phyloP scores from a whole-genome alignment of 2,797 vertebrate genomes.

The Aplochiton taeniatus region DNA sequence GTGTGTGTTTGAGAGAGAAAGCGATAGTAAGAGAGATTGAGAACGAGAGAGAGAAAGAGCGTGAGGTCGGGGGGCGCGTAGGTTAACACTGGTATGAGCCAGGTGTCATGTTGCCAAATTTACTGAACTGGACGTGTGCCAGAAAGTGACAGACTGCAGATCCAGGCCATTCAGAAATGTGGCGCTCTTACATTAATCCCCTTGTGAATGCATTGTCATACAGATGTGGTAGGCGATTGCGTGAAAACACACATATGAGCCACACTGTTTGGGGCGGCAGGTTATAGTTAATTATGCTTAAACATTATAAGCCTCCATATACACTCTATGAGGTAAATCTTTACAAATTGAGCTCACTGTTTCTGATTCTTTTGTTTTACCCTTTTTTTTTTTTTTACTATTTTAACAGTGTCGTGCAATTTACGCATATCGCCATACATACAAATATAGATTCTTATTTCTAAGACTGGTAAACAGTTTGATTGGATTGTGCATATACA shows the following conservation, averaged over 20 bases:
- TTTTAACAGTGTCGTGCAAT: too few relatives aligned
- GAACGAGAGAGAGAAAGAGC: conserved; percentile 1
- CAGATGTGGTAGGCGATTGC: conserved; percentile 10
- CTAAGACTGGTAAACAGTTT: too few relatives aligned
- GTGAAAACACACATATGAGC: conserved; percentile 6
- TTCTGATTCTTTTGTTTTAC: too few relatives aligned
- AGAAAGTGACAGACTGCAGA: conserved; percentile 48
- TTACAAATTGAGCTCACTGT: too few relatives aligned
- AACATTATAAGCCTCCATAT: too few relatives aligned
- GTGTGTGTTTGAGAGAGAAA: too few relatives aligned
- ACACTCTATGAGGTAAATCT: too few relatives aligned
- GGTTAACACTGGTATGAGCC: not conserved
- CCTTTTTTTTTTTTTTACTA: too few relatives aligned
- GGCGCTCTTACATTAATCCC: conserved; percentile 25
- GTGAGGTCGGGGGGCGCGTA: not conserved
- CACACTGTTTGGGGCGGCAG: conserved; percentile 6
- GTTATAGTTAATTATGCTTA: not conserved
- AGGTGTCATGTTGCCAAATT: conserved; percentile 16
- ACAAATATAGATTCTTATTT: too few relatives aligned
- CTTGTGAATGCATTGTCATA: conserved; percentile 29
- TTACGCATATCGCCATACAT: too few relatives aligned
- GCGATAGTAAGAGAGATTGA: too few relatives aligned
- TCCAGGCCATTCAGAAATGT: conserved; percentile 20
- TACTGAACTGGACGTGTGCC: conserved; percentile 33
- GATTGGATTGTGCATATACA: too few relatives aligned